These are phyloP conservation scores for Apaloderma vittatum DNA, from an alignment of 2,113 vertebrate genomes.

Conservation along the genomic window DNA sequence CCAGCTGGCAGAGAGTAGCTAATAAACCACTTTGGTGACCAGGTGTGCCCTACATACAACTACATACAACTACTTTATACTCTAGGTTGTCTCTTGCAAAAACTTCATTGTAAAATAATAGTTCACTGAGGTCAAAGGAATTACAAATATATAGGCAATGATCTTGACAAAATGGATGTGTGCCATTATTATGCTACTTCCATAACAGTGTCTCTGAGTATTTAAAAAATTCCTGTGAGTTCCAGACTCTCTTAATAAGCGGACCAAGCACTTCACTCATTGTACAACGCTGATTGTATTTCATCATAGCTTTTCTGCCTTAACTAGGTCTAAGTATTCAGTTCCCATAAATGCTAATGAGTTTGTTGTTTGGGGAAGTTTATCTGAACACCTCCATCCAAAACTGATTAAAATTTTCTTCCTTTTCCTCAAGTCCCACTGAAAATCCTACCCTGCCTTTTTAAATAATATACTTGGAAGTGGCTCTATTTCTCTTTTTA, in stretches of 20 bases:
- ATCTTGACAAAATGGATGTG: not conserved
- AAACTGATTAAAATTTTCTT: not conserved
- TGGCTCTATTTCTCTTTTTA: not conserved
- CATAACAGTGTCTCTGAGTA: not conserved
- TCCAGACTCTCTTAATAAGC: not conserved
- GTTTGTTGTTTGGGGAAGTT: not conserved
- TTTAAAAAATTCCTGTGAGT: not conserved
- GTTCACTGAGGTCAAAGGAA: not conserved
- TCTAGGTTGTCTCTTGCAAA: not conserved
- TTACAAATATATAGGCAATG: not conserved
- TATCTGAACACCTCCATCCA: not conserved
- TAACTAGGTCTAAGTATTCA: not conserved
- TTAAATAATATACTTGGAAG: not conserved
- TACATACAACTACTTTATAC: not conserved
- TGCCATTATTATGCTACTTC: not conserved
- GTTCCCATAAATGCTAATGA: not conserved
- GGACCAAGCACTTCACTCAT: not conserved
- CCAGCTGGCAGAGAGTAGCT: not conserved
- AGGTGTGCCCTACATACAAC: not conserved
- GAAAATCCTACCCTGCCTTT: not conserved
- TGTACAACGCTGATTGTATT: not conserved
- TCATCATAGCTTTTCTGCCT: not conserved
- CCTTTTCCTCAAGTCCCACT: not conserved
- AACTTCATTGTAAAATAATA: not conserved
- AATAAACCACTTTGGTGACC: not conserved